Base-by-base conservation (phyloP, 2,113 vertebrate genomes). In the Gambusia holbrooki region DNA sequence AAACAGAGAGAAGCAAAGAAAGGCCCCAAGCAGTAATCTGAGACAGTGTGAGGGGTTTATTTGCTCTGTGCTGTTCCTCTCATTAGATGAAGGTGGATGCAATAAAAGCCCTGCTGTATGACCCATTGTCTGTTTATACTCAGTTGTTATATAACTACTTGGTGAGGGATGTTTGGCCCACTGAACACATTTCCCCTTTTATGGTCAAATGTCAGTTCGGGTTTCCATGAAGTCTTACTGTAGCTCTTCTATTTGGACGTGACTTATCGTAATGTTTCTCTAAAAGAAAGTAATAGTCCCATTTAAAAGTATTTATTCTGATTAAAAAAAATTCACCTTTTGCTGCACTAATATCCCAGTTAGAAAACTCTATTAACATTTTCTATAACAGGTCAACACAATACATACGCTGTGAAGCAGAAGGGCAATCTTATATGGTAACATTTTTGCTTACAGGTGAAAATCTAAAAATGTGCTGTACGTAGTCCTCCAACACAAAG, bases 181-280 rank as follows among this genome's bases (percentile, higher is more conserved):
- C 27, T 66, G 69, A 71, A 77, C 64, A 74, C 62, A 72, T 51
- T 79, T 89, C 78, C 70, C 85, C 87, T 81, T 88, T 80, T 90
- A 89, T 83, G 90, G 87, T 82, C 69, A 84, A 32, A 28, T 75
- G 60, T 81, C 62, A 81, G 25, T 42, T 42, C 69, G 58, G 75
- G 74, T 80, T 90, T 91, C 91, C 84, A 83, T 91, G 73, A 84
- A 62, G 67, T 80, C 77, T 40, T 42, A 17, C n/a, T 33, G 25
- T 51, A 19, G 35, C 35, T 30, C 9, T 3, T 58, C 51, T 25
- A 60, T 68, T 72, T 78, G 42, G 74, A 76, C 79, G 48, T 71
- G 67, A 33, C 48, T 40, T 9, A 33, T 22, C 5, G 5, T 25
- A n/a, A 58, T n/a, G 9, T 58, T 58, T 58, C 5, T 58, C 22